Base-by-base conservation (phyloP, 2,888 invertebrate genomes). In the Nymphalis c-album region DNA sequence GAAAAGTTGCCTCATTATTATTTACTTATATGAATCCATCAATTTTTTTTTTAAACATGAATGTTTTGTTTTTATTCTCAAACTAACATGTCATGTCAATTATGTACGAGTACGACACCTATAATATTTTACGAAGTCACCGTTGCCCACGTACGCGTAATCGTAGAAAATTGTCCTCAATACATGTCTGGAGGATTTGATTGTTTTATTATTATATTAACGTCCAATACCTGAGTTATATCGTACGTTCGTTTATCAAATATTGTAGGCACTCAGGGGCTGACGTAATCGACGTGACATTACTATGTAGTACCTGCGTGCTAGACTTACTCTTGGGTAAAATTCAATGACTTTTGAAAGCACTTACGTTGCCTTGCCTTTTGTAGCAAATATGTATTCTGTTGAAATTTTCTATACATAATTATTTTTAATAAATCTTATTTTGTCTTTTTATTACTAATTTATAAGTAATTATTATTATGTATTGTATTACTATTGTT, bases 81-180 rank as follows among this genome's bases (percentile, higher is more conserved):
- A 40, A 13, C 40, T 40, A 40, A 40, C 40, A 40, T 10, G 13
- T 40, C 40, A 40, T 40, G 13, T 10, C 40, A 40, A 40, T 40
- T 40, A 13, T 40, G 40, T 10, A 10, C 20, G 18, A 18, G 40
- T 10, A 10, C 20, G 18, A 18, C n/a, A 53, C 13, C 13, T 53
- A 26, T 47, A 67, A 71, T 73, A 51, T 58, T 64, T 53, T 46
- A 71, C 70, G 47, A 74, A 75, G 76, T 75, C 70, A 70, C 74
- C 73, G 70, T 71, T 69, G 73, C 78, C 76, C 81, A 81, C 81
- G 81, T 82, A 74, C 74, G 60, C 66, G 63, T 78, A 79, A 78
- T 78, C 72, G 71, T 76, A 74, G 76, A 76, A 81, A 80, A 81
- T 80, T 18, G 18, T 57, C 78, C 76, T 74, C 69, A 73, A 74